These are phyloP conservation scores for Siderastrea siderea DNA, from an alignment of 92 coral and sea anemone genomes.

Conservation along the genomic window DNA sequence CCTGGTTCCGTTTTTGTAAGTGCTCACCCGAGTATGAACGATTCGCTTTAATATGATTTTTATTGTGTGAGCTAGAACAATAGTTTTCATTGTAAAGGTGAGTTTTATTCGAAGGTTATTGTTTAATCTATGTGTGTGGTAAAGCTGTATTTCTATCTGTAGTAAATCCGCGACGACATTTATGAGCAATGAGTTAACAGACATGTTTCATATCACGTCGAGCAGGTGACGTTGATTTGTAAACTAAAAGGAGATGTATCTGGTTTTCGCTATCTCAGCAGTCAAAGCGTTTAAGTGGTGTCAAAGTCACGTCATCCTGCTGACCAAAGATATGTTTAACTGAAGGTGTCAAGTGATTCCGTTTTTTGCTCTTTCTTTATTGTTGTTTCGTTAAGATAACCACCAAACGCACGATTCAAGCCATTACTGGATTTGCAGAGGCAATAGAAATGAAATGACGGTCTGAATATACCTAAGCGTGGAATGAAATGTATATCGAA, in stretches of 20 bases:
- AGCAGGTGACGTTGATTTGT: slow-evolving; percentile 45
- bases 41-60: slow-evolving; percentile 28
- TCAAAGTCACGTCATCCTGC: slow-evolving; percentile 25
- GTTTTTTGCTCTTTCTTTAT: background rate
- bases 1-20: slow-evolving; percentile 31
- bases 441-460: slow-evolving; percentile 6
- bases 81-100: slow-evolving; percentile 24
- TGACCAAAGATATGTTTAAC: slow-evolving; percentile 38
- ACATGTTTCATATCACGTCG: slow-evolving; percentile 41
- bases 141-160: slow-evolving; percentile 33
- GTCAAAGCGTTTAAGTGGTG: slow-evolving; percentile 46
- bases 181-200: slow-evolving; percentile 45
- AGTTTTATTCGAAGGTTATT: slow-evolving; percentile 24
- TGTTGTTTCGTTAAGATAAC: background rate
- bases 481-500: background rate
- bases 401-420: slow-evolving; percentile 1
- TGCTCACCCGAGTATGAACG: slow-evolving; percentile 33
- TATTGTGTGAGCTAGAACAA: slow-evolving; percentile 34
- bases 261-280: slow-evolving; percentile 38
- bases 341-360: slow-evolving; percentile 25
- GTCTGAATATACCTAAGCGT: background rate
- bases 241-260: slow-evolving; percentile 34
- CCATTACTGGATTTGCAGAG: background rate
- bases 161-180: slow-evolving; percentile 48
- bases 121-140: slow-evolving; percentile 61